A percentile compares a stretch with the other conserved stretches of the same genome.
Evolutionary conservation across 2,797 vertebrate genomes (phyloP).

Genomic region (Acipenser oxyrinchus): DNA sequence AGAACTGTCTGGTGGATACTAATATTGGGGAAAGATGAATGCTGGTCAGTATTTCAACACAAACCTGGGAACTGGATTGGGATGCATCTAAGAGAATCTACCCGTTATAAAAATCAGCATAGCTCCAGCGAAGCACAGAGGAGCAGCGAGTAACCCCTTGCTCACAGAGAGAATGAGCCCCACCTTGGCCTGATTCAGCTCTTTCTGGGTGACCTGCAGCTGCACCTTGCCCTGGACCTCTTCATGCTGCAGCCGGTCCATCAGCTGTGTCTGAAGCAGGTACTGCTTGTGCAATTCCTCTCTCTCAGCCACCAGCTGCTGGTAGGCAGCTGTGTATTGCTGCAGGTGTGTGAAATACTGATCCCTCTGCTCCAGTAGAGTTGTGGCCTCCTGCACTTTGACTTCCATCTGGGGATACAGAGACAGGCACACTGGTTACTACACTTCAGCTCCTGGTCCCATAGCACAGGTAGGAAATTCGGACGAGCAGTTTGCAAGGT

Average conservation of each 20-base stretch:
- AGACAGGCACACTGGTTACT: neutral
- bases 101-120: too few species aligned
- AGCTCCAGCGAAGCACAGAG: too few species aligned
- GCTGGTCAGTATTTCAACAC: too few species aligned
- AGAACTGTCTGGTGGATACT: too few species aligned
- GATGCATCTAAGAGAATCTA: too few species aligned
- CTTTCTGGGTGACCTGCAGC: constrained; percentile 69
- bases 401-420: constrained; percentile 58
- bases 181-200: constrained; percentile 82
- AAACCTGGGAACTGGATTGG: too few species aligned
- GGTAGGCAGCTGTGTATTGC: constrained; percentile 75
- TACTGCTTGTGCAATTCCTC: constrained; percentile 77
- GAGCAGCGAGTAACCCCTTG: too few species aligned
- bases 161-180: constrained; percentile 8
- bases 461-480: too few species aligned
- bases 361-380: constrained; percentile 72
- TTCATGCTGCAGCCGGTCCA: constrained; percentile 85
- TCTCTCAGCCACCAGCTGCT: constrained; percentile 69
- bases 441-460: too few species aligned
- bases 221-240: constrained; percentile 76
- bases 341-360: constrained; percentile 74
- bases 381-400: constrained; percentile 63
- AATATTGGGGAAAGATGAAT: too few species aligned
- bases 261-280: constrained; percentile 76
- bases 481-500: too few species aligned